Evolutionary conservation across 1,140 invertebrate species (phyloP), one percentile per base, ranked within the genome.

Genomic region (Trissolcus basalis): DNA sequence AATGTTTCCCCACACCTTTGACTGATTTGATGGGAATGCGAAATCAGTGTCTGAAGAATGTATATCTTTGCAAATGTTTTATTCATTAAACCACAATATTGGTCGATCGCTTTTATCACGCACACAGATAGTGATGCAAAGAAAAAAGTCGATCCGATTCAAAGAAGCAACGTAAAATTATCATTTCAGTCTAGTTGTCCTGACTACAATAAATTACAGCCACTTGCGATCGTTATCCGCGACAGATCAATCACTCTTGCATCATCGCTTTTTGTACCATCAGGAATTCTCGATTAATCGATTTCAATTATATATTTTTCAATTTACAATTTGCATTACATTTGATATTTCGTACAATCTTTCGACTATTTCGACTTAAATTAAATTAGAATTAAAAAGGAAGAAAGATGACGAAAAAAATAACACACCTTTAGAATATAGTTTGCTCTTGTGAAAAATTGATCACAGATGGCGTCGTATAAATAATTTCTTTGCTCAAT

Each of bases 11-110:
- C n/a, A n/a, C n/a, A n/a, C n/a, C n/a, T n/a, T n/a, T n/a, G n/a
- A n/a, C n/a, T n/a, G n/a, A n/a, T n/a, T n/a, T n/a, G n/a, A n/a
- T 27, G 19, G 19, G 19, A 27, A 27, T 3, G 6, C 19, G 19
- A 27, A 27, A 27, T n/a, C n/a, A n/a, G n/a, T n/a, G 6, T 27
- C 19, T 27, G 6, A 3, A 27, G 6, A 27, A 27, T 27, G 19
- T 27, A 27, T 1, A 27, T n/a, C 1, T 41, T 70, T 63, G 51
- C 45, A 61, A 70, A 70, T 61, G 54, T 16, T 56, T 63, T 61
- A 56, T 68, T 60, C 60, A 60, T n/a, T 56, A 61, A 70, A 70
- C 50, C 67, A 61, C 67, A 70, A 61, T 43, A 60, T 70, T 70
- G 50, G 54, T 70, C 43, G 50, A 61, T 70, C 50, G 56, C 43